A percentile compares a stretch with the other conserved stretches of the same genome.
Conservation (phyloP, 1,140 invertebrate genomes). For the Ericerus pela region DNA sequence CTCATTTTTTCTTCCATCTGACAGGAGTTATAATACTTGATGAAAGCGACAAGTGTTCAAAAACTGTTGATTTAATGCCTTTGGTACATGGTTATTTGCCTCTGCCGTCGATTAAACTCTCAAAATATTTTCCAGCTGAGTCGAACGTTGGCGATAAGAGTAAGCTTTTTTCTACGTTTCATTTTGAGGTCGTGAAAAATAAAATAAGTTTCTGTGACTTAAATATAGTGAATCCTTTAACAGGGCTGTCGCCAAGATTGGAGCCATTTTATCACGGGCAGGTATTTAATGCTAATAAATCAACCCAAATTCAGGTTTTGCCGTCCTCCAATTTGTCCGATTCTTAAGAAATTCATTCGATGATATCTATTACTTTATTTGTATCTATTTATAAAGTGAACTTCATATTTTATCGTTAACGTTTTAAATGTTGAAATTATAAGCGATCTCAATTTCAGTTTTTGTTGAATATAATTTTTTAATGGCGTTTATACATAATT, state of each 20-base stretch:
- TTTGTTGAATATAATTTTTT: too few relatives aligned
- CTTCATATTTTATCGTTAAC: too few relatives aligned
- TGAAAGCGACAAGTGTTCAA: conserved; percentile 31
- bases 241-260: conserved; percentile 40
- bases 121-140: conserved; percentile 75
- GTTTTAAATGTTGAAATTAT: too few relatives aligned
- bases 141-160: conserved; percentile 40
- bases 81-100: conserved; percentile 75
- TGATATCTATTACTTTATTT: too few relatives aligned
- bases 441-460: too few relatives aligned
- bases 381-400: too few relatives aligned
- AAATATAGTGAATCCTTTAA: conserved; percentile 12
- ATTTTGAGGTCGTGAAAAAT: background rate
- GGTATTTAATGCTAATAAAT: conserved; percentile 76
- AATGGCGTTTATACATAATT: too few relatives aligned
- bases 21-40: conserved; percentile 2
- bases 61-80: conserved; percentile 79
- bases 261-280: conserved; percentile 74
- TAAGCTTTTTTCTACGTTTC: conserved; percentile 25
- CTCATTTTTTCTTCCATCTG: background rate
- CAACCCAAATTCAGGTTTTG: conserved; percentile 72
- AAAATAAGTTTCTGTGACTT: conserved; percentile 8
- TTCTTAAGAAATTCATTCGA: too few relatives aligned
- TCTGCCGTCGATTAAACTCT: conserved; percentile 71
- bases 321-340: too few relatives aligned